These are phyloP conservation scores for Catamblyrhynchus diadema DNA, from an alignment of 2,797 vertebrate species.

Conservation along the genomic window DNA sequence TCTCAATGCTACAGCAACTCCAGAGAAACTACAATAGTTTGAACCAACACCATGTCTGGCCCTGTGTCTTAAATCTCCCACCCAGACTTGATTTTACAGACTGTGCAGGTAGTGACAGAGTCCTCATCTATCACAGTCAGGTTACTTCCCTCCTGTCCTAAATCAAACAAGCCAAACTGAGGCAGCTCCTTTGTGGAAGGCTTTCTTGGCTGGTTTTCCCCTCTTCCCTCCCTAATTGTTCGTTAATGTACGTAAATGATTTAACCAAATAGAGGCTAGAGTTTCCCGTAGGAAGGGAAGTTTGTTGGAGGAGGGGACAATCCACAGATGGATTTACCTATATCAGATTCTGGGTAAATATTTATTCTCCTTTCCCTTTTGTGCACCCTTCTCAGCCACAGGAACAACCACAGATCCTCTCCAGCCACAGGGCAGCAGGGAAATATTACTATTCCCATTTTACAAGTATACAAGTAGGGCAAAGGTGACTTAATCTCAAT, in stretches of 20 bases:
- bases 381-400: not conserved
- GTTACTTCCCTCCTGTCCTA: conserved; percentile 18
- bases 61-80: conserved; percentile 40
- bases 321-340: not conserved
- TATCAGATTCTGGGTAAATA: conserved; percentile 35
- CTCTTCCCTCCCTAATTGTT: not conserved
- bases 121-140: conserved; percentile 19
- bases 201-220: not conserved
- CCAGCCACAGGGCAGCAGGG: rapidly evolving
- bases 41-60: conserved; percentile 8
- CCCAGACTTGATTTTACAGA: conserved; percentile 19
- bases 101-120: not conserved
- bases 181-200: not conserved
- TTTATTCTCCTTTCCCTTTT: conserved; percentile 51
- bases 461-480: not conserved
- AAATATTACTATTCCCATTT: not conserved
- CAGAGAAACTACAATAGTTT: conserved; percentile 5
- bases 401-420: not conserved
- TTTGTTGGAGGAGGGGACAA: not conserved
- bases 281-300: not conserved
- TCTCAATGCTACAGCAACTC: not conserved
- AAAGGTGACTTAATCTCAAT: not conserved
- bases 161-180: not conserved
- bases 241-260: conserved; percentile 4
- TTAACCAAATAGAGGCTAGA: conserved; percentile 43